Conservation (phyloP, 2,888 invertebrate genomes). For the Nymphalis urticae region DNA sequence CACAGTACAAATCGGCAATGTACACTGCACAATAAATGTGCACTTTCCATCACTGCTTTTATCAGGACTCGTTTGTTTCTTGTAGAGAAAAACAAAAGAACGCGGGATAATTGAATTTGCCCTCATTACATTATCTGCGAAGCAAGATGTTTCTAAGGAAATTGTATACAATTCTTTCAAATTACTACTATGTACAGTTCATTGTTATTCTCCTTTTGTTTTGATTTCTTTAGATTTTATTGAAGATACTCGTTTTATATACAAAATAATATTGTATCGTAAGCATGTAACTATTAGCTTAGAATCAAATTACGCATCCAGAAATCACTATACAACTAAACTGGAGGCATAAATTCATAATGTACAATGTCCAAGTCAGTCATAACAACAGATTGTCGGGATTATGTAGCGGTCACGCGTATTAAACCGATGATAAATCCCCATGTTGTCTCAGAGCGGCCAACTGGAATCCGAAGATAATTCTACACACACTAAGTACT, state of each 20-base stretch:
- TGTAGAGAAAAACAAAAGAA: constrained; percentile 66
- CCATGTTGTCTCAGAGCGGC: constrained; percentile 44
- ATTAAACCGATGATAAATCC: constrained; percentile 50
- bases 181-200: constrained; percentile 27
- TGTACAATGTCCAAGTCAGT: constrained; percentile 41
- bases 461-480: constrained; percentile 53
- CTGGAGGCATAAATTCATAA: constrained; percentile 41
- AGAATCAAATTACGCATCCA: constrained; percentile 16
- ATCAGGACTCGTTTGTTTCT: constrained; percentile 53
- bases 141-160: constrained; percentile 59
- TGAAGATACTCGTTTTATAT: background rate
- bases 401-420: constrained; percentile 44
- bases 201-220: constrained; percentile 13
- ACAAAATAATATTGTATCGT: background rate
- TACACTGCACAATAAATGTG: constrained; percentile 74
- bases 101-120: constrained; percentile 73
- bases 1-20: constrained; percentile 72
- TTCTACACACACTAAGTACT: constrained; percentile 34
- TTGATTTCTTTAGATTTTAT: background rate
- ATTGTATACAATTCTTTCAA: constrained; percentile 45
- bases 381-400: constrained; percentile 48
- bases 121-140: constrained; percentile 72
- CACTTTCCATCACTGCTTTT: constrained; percentile 71
- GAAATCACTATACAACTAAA: constrained; percentile 28
- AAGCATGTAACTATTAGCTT: constrained; percentile 13